phyloP scores from a whole-genome alignment of 2,797 vertebrate genomes.

The Sebastolobus altivelis region DNA sequence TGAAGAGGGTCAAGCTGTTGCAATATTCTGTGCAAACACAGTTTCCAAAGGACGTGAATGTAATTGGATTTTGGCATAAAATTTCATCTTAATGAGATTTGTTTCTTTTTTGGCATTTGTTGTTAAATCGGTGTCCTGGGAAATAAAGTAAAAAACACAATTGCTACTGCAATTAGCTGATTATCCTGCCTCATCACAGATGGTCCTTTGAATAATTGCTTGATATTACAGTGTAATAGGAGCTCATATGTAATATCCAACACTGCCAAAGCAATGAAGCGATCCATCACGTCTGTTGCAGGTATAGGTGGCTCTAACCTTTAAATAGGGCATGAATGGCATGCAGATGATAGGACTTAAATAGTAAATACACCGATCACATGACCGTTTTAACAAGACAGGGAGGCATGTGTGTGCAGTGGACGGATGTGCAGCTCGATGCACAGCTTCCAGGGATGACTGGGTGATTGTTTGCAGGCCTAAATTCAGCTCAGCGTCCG shows the following conservation, averaged over 20 bases:
- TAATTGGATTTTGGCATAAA: background rate
- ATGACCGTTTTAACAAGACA: constrained; percentile 34
- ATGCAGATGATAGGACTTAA: constrained; percentile 49
- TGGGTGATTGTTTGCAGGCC: background rate
- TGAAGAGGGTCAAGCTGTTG: background rate
- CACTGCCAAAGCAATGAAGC: constrained; percentile 20
- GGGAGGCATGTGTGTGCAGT: constrained; percentile 16
- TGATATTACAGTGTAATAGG: constrained; percentile 23
- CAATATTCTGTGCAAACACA: background rate
- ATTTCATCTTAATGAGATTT: background rate
- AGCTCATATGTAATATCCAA: constrained; percentile 11
- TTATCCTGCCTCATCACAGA: too few species aligned
- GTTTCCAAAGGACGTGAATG: background rate
- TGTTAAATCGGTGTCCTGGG: background rate
- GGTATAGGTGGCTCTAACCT: constrained; percentile 27
- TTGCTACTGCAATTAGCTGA: background rate
- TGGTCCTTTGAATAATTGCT: constrained; percentile 1
- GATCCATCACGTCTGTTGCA: constrained; percentile 17
- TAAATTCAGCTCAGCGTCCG: background rate
- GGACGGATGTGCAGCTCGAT: constrained; percentile 3
- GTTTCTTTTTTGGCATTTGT: background rate
- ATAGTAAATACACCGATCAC: constrained; percentile 55
- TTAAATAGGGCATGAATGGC: constrained; percentile 54
- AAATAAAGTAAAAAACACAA: background rate
- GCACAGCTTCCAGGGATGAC: background rate